Conservation (phyloP, 2,113 vertebrate genomes). For the Meleagris gallopavo region DNA sequence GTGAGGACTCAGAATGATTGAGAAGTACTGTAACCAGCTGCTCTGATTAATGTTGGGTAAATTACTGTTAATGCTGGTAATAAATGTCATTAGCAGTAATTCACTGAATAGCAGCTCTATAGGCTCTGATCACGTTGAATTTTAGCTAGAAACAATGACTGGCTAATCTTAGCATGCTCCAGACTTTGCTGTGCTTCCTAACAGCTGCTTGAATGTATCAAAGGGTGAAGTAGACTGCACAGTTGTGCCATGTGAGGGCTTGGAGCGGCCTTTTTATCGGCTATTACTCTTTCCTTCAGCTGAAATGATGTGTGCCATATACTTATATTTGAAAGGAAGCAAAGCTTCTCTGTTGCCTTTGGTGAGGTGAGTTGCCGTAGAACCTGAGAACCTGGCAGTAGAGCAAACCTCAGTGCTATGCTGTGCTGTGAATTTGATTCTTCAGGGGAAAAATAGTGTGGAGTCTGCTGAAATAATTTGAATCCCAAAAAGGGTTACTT, state of each 20-base stretch:
- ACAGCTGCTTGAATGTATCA: neutral
- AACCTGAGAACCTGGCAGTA: neutral
- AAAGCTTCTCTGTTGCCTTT: neutral
- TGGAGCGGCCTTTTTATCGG: neutral
- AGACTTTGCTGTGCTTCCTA: neutral
- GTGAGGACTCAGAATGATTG: slow-evolving; percentile 65
- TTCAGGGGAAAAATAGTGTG: neutral
- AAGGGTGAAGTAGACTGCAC: neutral
- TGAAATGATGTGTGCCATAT: neutral
- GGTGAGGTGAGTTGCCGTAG: neutral
- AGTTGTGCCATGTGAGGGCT: neutral
- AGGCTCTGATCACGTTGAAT: slow-evolving; percentile 10
- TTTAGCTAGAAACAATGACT: slow-evolving; percentile 38
- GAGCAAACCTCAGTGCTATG: neutral
- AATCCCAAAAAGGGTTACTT: fast-evolving
- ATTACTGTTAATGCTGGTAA: slow-evolving; percentile 67
- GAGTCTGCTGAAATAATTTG: neutral
- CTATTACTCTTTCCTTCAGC: neutral
- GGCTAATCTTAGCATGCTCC: slow-evolving; percentile 18
- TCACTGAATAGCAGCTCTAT: slow-evolving; percentile 29
- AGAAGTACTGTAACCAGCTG: slow-evolving; percentile 58
- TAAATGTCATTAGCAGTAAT: slow-evolving; percentile 68
- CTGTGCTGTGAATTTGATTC: neutral
- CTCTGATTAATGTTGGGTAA: slow-evolving; percentile 69
- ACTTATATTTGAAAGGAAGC: neutral